These are phyloP conservation scores for Nymphalis polychloros DNA, from an alignment of 2,888 invertebrate genomes.

Conservation along the genomic window DNA sequence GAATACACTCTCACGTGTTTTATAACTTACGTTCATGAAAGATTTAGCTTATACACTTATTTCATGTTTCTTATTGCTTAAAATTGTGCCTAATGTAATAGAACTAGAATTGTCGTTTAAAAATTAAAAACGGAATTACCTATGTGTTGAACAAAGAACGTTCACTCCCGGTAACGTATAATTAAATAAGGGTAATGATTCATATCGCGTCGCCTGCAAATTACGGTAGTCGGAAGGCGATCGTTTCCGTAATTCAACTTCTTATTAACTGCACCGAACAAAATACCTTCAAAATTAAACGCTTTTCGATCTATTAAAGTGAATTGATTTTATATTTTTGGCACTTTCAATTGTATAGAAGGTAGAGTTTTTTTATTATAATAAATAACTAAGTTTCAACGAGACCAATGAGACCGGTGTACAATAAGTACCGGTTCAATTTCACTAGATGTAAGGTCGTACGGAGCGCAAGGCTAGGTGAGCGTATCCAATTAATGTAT, in stretches of 20 bases:
- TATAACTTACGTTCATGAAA: constrained; percentile 11
- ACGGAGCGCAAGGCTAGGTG: constrained; percentile 70
- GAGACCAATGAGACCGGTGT: constrained; percentile 52
- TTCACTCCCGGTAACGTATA: constrained; percentile 33
- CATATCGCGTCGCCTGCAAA: constrained; percentile 52
- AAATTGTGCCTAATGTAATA: not conserved
- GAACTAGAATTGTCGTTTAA: not conserved
- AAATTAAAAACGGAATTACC: not conserved
- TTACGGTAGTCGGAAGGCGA: constrained; percentile 58
- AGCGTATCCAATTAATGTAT: constrained; percentile 50
- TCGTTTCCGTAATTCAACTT: constrained; percentile 12
- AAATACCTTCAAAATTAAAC: not conserved
- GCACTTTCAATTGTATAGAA: not conserved
- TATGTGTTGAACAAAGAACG: constrained; percentile 12
- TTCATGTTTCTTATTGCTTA: too few species aligned
- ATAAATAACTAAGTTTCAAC: constrained; percentile 51
- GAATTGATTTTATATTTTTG: not conserved
- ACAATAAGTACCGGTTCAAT: constrained; percentile 67
- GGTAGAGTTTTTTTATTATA: constrained; percentile 38
- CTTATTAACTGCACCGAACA: not conserved
- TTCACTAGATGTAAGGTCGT: constrained; percentile 77
- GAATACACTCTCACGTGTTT: constrained; percentile 37
- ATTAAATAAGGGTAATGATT: constrained; percentile 46
- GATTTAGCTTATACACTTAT: not conserved
- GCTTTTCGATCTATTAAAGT: not conserved